Evolutionary conservation across 2,888 invertebrate genomes (phyloP).

Genomic region (Ornithoptera alexandrae): DNA sequence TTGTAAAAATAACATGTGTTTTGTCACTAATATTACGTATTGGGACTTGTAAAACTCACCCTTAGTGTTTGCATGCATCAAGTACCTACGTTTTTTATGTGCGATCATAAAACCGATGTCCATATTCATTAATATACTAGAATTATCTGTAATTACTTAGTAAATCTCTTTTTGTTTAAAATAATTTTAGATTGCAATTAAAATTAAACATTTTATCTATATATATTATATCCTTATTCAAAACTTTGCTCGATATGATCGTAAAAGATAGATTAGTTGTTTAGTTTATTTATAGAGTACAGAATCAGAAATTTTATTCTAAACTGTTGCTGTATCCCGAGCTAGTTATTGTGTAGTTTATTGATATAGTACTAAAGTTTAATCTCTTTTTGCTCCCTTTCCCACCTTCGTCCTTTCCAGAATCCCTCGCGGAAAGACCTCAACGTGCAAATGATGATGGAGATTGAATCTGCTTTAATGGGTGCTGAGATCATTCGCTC

Average conservation of each 20-base stretch:
- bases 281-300: background rate
- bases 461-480: conserved; percentile 90
- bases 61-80: conserved; percentile 41
- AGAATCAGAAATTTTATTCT: background rate
- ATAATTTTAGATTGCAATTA: conserved; percentile 2
- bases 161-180: background rate
- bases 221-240: background rate
- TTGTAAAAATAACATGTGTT: conserved; percentile 44
- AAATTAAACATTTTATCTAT: background rate
- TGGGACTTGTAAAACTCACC: conserved; percentile 38
- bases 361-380: conserved; percentile 17
- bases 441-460: conserved; percentile 95
- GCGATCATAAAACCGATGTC: conserved; percentile 2
- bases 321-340: background rate
- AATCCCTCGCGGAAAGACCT: conserved; percentile 94
- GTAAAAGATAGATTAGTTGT: background rate
- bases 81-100: conserved; percentile 5
- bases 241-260: background rate
- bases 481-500: conserved; percentile 89
- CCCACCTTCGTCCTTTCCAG: conserved; percentile 76
- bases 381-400: conserved; percentile 39
- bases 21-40: conserved; percentile 37
- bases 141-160: conserved; percentile 12
- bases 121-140: background rate
- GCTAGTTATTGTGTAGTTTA: conserved; percentile 1